Evolutionary conservation across 2,888 invertebrate species (phyloP), one percentile per base, ranked within the genome.

Genomic region (Chalcis sispes): DNA sequence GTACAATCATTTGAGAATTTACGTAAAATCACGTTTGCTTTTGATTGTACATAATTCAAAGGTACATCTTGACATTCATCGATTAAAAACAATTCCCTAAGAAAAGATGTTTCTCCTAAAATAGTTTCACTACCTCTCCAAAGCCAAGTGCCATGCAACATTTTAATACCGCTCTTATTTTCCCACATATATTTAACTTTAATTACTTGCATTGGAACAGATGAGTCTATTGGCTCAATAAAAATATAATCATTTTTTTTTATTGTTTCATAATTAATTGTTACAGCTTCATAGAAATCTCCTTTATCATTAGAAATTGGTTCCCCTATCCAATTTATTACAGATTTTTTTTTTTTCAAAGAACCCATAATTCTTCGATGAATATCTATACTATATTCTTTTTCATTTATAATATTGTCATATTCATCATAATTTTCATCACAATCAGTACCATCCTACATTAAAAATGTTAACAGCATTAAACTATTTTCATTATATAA

Each of bases 91-190:
- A 96, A 88, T 89, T 96, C 95, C 75, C 92, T 89, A 0, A 93
- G 92, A 86, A 95, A 93, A 5, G 94, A 91, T 0, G 94, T 93
- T 89, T 95, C 95, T 0, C 95, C 95, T n/a, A 96, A 89, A 75
- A 95, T 92, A 0, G 95, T 95, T 80, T 95, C 94, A 18, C 90
- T 91, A 0, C 94, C 93, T 67, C 94, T 91, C 75, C 92, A 91
- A 85, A 93, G 94, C 85, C 94, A 92, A 84, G 93, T 92, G 1
- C 92, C 94, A 85, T 96, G 95, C 83, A 94, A 94, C 80, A 90
- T 84, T 84, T 91, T 93, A 1, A 91, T 82, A 5, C 88, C 92
- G 25, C 85, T 83, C 81, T 89, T 87, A 75, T 92, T 92, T 83
- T 94, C 92, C 92, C 93, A 96, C 92, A 96, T 92, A 83, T 93